A percentile compares a stretch with the other conserved stretches of the same genome.
Evolutionary conservation across 2,113 vertebrate species (phyloP).

Genomic region (Polypterus senegalus): DNA sequence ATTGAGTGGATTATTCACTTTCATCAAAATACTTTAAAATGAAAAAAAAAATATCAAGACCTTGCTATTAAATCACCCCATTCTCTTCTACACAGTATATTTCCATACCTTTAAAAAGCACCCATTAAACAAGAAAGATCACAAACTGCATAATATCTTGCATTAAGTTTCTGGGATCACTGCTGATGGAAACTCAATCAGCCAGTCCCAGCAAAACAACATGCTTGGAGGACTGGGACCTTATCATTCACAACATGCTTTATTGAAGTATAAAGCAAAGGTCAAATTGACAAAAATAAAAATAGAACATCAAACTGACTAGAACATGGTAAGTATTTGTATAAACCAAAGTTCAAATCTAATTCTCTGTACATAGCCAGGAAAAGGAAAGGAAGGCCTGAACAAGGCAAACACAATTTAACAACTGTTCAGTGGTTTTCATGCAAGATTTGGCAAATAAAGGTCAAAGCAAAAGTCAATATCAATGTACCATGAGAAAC

Average conservation of each 20-base stretch:
- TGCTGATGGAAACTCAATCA: constrained; percentile 5
- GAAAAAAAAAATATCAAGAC: too few relatives aligned
- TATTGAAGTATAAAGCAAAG: constrained; percentile 9
- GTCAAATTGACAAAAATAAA: constrained; percentile 1
- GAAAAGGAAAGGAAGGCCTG: constrained; percentile 14
- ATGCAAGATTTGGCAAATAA: constrained; percentile 40
- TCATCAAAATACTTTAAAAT: too few relatives aligned
- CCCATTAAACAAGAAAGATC: too few relatives aligned
- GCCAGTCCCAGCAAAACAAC: neutral
- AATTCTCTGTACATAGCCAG: neutral
- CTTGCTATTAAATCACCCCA: too few relatives aligned
- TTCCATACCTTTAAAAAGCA: too few relatives aligned
- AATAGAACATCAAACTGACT: neutral
- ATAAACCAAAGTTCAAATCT: neutral
- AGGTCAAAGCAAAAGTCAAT: constrained; percentile 43
- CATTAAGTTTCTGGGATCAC: neutral
- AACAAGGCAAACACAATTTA: constrained; percentile 29
- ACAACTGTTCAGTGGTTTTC: constrained; percentile 32
- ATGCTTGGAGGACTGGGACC: neutral
- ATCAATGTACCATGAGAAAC: constrained; percentile 24
- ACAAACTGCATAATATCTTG: too few relatives aligned
- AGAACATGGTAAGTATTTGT: neutral
- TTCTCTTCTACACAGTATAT: too few relatives aligned
- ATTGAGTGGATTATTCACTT: too few relatives aligned
- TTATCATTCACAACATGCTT: constrained; percentile 11